Base-by-base conservation (phyloP, 2,113 vertebrate species). In the Ellobius talpinus region DNA sequence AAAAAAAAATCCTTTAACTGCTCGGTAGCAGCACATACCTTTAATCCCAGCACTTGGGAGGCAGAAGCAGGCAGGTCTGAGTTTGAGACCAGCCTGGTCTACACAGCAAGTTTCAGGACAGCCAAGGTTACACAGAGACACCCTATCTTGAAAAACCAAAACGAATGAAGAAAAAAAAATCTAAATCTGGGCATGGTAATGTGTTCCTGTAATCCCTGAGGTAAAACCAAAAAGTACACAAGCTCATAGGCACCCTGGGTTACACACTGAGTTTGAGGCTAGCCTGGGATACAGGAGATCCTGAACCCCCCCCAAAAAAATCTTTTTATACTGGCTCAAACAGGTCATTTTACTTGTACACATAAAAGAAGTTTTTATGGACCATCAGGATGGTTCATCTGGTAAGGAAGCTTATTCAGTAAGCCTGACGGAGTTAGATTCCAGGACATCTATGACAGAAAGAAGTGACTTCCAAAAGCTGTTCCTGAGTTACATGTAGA, bases 291-390 rank as follows among this genome's bases (percentile, higher is more conserved):
- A 47, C 82, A 85, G 42, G 39, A 65, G 61, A 47, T 29, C 61
- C 61, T 47, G 61, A 72, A 72, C 70, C 14, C 16, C 3, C 65
- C 47, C 36, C 21, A 8, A 93, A 94, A 87, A 65, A 82, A 58
- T 24, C 29, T 47, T 89, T 96, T 91, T 50, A 96, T 87, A 78
- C 70, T 65, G 45, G 29, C 55, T 95, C n/a, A 93, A 94, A 84
- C 5, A 94, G 78, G 36, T 76, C 87, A 95, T 24, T 90, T 95
- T 72, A 96, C 81, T 21, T 2, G 65, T 36, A 52, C 3, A 36
- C 9, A 70, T 33, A 50, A 89, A 74, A 72, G 24, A 89, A 63
- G 4, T 29, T 36, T 63, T 45, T 8, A 31, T 19, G 29, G 39
- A 26, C 29, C 63, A 66, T 47, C 17, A 50, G 45, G 63, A 47